A percentile compares a stretch with the other conserved stretches of the same genome.
Evolutionary conservation across 2,113 vertebrate genomes (phyloP).

Genomic region (Aythya baeri): DNA sequence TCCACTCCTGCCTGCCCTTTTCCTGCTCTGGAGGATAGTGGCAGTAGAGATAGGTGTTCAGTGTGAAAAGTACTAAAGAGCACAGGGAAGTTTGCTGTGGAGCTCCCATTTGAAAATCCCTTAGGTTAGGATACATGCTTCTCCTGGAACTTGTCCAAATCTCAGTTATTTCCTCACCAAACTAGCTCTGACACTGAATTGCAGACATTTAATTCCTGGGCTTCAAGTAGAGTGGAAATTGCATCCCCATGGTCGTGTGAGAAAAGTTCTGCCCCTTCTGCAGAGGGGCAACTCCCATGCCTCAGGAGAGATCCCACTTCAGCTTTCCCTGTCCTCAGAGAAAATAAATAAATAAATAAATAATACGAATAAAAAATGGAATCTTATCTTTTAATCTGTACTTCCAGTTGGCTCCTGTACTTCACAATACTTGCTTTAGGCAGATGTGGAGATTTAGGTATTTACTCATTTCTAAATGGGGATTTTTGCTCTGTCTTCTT

Average conservation of each 20-base stretch:
- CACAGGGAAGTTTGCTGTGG: neutral
- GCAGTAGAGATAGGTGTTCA: neutral
- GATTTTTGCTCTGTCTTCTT: constrained; percentile 32
- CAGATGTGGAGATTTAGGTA: neutral
- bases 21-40: neutral
- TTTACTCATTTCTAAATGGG: neutral
- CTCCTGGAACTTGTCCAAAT: neutral
- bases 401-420: neutral
- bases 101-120: neutral
- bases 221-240: neutral
- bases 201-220: neutral
- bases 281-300: neutral
- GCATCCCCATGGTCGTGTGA: neutral
- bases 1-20: neutral
- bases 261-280: neutral
- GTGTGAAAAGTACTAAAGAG: neutral
- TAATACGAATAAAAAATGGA: neutral
- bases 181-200: neutral
- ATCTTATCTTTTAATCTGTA: neutral
- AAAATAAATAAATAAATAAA: neutral
- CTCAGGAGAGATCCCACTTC: neutral
- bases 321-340: neutral
- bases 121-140: neutral
- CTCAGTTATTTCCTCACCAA: neutral
- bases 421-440: neutral